A percentile compares a stretch with the other conserved stretches of the same genome.
Conservation (phyloP, 2,113 vertebrate species). For the Neotragus moschatus region DNA sequence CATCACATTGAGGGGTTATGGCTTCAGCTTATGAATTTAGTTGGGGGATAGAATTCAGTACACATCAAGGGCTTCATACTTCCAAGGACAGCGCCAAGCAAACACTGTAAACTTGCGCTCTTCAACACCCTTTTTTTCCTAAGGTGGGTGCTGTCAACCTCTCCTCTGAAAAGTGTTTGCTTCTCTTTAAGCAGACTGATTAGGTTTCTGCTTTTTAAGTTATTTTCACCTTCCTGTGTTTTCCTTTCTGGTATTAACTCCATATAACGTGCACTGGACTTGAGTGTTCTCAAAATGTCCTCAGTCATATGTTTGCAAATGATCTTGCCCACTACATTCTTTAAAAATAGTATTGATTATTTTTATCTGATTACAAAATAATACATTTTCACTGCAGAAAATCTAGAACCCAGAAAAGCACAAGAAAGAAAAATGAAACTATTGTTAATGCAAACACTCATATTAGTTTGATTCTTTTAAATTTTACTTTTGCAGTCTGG, state of each 20-base stretch:
- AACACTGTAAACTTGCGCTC: not conserved
- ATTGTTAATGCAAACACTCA: not conserved
- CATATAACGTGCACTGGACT: not conserved
- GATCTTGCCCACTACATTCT: not conserved
- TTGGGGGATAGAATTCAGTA: not conserved
- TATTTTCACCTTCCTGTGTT: not conserved
- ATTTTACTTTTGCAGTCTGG: not conserved
- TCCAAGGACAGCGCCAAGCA: not conserved
- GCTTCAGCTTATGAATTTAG: not conserved
- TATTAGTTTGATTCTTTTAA: slow-evolving; percentile 10
- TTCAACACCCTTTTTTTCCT: not conserved
- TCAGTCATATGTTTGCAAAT: not conserved
- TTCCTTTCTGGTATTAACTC: not conserved
- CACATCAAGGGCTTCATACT: not conserved
- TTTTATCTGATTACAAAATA: slow-evolving; percentile 14
- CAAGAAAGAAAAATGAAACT: not conserved
- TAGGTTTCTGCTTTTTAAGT: not conserved
- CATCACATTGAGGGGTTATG: not conserved
- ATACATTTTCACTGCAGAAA: not conserved
- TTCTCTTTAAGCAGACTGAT: not conserved
- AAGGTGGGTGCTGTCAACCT: not conserved
- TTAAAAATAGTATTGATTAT: slow-evolving; percentile 1
- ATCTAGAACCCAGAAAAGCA: slow-evolving; percentile 5
- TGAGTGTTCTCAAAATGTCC: not conserved
- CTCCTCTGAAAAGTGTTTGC: not conserved